Base-by-base conservation (phyloP, 2,888 invertebrate species). In the Athalia circularis region DNA sequence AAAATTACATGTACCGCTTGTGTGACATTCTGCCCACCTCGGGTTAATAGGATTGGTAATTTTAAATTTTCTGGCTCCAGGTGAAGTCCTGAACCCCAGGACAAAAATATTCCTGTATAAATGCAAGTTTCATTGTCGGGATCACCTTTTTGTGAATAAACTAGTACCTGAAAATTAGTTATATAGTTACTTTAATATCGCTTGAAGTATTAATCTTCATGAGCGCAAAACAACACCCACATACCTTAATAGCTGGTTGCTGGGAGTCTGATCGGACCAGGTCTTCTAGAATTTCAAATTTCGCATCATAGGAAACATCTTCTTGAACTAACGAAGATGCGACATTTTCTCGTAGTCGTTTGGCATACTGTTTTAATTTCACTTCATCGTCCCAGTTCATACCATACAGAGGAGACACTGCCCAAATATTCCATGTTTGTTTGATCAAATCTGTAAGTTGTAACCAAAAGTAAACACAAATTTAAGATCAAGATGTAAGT, bases 371-470 rank as follows among this genome's bases (percentile, higher is more conserved):
- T 81, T 90, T 91, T 11, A 90, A 81, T 68, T 83, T 81, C 4
- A 87, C 67, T 79, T 88, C 84, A 75, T 85, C 84, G n/a, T 84
- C 70, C 7, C 79, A 79, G 50, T 85, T 64, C 77, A 90, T 87
- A 77, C 86, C 85, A 77, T 87, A 88, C 68, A 91, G 81, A 4
- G 86, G 82, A 9, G 91, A 90, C 5, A 89, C 88, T 43, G 85
- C 87, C 80, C 82, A 89, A 47, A 89, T 80, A 52, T 83, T 86
- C 91, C 91, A 91, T 9, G 87, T 88, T 81, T 87, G 84, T 54
- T 83, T 80, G 48, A 88, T 78, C 11, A 91, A 81, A 64, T 82
- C 91, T 90, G 78, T n/a, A 79, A 80, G 79, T 61, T n/a, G 15
- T 50, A 48, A 6, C 2, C 50, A 3, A 52, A 54, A 43, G 13